Evolutionary conservation across 2,888 invertebrate genomes (phyloP), one percentile per base, ranked within the genome.

Genomic region (Muschampia plurimacula): DNA sequence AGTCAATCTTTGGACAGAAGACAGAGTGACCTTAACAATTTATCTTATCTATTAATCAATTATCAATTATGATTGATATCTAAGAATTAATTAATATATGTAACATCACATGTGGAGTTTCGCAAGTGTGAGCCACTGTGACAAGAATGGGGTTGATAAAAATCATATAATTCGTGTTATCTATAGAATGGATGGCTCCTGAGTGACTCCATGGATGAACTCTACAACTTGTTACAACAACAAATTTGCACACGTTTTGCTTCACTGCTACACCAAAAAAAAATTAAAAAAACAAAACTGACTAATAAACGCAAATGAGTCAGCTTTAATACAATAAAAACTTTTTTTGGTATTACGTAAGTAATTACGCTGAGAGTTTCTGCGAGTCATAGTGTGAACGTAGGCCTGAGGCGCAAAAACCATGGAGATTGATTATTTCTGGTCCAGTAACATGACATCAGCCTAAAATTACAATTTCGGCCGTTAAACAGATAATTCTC

Each of bases 291-390:
- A 55, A 22, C 10, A 22, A 55, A 49, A 49, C 12, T 13, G 22
- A 4, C 9, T 22, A 49, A 49, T 49, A 49, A 49, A 49, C 49
- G 12, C 22, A 55, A 22, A 55, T 55, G 55, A 55, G 2, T 55
- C 22, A 3, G 55, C 55, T 22, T 0, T 10, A 55, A 55, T 10
- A 15, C 65, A n/a, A 65, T n/a, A 32, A 52, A 12, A 52, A 65
- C 46, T 46, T 64, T 15, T 28, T 46, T 46, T 36, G 36, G 22
- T 46, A 44, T 10, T 49, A 65, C 65, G 46, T 65, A 65, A 65
- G 49, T 65, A 65, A 65, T 65, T 65, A 65, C n/a, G 32, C 65
- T 36, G 65, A 13, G 32, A 46, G 32, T 46, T 65, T 49, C 8
- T 49, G 49, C 65, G 49, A 65, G 49, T 65, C 65, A 65, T 28